Conservation (phyloP, 1,140 invertebrate genomes). For the Temnothorax nylanderi region DNA sequence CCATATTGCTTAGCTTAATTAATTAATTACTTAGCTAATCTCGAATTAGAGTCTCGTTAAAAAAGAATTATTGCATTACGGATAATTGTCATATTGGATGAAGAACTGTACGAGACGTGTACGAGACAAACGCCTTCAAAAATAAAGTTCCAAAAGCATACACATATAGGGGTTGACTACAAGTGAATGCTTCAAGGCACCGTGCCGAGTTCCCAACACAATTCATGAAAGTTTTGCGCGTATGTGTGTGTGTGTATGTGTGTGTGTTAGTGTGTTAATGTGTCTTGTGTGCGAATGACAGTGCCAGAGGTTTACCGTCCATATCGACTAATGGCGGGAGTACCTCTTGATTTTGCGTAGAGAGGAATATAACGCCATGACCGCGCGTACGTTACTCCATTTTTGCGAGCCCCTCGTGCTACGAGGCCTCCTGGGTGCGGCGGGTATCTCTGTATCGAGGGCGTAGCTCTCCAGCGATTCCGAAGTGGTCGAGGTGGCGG, state of each 20-base stretch:
- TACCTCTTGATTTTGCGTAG: conserved; percentile 96
- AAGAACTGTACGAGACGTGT: background rate
- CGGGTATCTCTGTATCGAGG: conserved; percentile 74
- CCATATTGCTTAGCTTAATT: background rate
- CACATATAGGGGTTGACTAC: background rate
- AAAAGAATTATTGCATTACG: background rate
- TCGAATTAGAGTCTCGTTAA: background rate
- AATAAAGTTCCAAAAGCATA: background rate
- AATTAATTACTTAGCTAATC: background rate
- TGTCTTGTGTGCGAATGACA: conserved; percentile 31
- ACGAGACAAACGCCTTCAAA: background rate
- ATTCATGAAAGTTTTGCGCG: background rate
- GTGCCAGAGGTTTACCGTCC: conserved; percentile 72
- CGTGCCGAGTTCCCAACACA: conserved; percentile 22
- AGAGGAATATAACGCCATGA: conserved; percentile 94
- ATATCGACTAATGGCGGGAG: conserved; percentile 73
- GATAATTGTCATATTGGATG: background rate
- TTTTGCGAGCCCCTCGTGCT: conserved; percentile 90
- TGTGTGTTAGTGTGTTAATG: background rate
- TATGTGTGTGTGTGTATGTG: background rate
- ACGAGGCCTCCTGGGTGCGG: conserved; percentile 76
- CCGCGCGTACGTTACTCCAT: conserved; percentile 93
- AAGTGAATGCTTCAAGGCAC: conserved; percentile 18
- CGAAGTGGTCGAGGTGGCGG: conserved; percentile 78
- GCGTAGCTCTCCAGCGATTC: conserved; percentile 81